phyloP scores from a whole-genome alignment of 2,797 vertebrate species.

The Pseudochirops cupreus region DNA sequence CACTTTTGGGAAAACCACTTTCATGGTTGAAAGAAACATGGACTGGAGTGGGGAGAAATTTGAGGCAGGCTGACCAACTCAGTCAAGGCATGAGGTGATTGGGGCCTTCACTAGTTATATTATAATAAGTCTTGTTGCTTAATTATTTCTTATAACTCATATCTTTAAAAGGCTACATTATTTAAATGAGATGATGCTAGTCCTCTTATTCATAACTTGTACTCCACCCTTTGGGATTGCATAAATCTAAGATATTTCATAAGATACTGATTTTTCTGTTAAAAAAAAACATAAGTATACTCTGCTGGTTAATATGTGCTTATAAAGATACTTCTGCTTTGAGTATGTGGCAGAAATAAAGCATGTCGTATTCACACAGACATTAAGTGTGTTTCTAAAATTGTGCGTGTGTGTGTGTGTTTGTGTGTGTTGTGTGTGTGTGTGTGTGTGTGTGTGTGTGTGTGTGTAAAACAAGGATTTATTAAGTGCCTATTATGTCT shows the following conservation, averaged over 20 bases:
- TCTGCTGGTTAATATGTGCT: neutral
- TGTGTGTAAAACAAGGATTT: neutral
- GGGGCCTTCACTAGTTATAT: neutral
- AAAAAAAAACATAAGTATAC: neutral
- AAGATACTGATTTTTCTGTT: neutral
- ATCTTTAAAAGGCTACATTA: no score
- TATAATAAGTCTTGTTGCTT: no score
- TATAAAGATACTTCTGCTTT: neutral
- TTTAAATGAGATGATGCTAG: neutral
- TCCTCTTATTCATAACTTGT: neutral
- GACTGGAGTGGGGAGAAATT: neutral
- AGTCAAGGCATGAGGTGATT: neutral
- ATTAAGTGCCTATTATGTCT: neutral
- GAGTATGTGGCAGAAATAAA: neutral
- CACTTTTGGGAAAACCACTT: no score
- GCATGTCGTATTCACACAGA: neutral
- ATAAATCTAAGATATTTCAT: neutral
- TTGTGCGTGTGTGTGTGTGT: no score
- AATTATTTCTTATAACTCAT: no score
- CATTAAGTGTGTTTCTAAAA: neutral
- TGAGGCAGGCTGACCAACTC: neutral
- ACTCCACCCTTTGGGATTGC: neutral
- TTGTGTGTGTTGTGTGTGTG: neutral
- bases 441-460: no score
- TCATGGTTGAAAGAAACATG: no score